Conservation (phyloP, 2,113 vertebrate genomes). For the Ammodramus savannarum region DNA sequence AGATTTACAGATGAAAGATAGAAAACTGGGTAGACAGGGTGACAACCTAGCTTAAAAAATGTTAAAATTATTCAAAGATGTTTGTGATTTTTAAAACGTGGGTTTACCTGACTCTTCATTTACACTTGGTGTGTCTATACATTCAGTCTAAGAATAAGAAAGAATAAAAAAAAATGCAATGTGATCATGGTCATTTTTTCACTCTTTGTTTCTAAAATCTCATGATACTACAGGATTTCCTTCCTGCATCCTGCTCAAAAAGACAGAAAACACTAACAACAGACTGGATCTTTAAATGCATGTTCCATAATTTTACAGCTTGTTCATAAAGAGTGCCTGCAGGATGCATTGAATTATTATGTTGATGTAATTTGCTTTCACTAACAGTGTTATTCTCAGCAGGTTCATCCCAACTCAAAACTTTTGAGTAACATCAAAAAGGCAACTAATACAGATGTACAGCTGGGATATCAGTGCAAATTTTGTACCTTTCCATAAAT, state of each 20-base stretch:
- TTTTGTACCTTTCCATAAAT: not conserved
- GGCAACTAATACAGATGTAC: not conserved
- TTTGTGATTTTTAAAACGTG: not conserved
- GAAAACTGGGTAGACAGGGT: not conserved
- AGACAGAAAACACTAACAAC: not conserved
- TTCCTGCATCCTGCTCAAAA: not conserved
- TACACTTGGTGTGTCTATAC: not conserved
- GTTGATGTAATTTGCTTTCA: not conserved
- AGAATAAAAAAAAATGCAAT: not conserved
- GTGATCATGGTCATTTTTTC: not conserved
- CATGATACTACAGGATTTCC: not conserved
- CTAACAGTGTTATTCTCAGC: not conserved
- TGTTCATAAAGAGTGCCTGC: not conserved
- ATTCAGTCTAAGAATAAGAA: not conserved
- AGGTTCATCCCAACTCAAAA: not conserved
- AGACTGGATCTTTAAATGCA: not conserved
- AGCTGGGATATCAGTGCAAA: not conserved
- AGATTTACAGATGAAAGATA: not conserved
- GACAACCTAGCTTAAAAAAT: not conserved
- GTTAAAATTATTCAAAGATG: not conserved
- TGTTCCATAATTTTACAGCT: not conserved
- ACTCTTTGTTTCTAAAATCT: not conserved
- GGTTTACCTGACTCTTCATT: not conserved
- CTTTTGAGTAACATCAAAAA: not conserved
- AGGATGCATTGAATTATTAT: not conserved